Evolutionary conservation across 2,113 vertebrate species (phyloP), one percentile per base, ranked within the genome.

Genomic region (Synchiropus splendidus): DNA sequence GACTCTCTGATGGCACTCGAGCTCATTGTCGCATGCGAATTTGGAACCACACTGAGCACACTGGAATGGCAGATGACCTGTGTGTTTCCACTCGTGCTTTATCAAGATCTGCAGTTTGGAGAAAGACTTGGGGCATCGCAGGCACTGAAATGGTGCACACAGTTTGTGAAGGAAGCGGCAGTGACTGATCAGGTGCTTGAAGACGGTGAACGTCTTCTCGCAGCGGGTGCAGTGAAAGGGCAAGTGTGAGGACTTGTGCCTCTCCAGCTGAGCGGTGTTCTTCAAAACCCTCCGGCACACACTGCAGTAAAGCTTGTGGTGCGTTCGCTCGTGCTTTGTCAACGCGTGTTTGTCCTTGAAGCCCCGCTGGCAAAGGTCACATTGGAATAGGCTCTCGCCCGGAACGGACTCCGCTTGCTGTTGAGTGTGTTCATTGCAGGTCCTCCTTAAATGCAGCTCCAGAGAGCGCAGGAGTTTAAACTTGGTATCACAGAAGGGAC

Each of bases 81-180:
- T 72, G 6, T 77, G 64, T 2, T 51, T 59, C 77, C 72, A 77
- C 36, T 80, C 77, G 2, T 80, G 77, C 1, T n/a, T 6, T 31
- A 80, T 72, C 2, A 77, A 38, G n/a, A 15, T 1, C 9, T 52
- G 51, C 8, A 77, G 52, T 44, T 21, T 61, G 2, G 54, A 13
- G 0, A 42, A 49, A 0, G 40, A 54, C 17, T 67, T 74, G 0
- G 61, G 40, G 17, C 77, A 80, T 1, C 45, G 42, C 40, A 17
- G 47, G 62, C 77, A 77, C 32, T 51, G 37, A 9, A 67, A 77
- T 0, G 77, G 77, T 21, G 12, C n/a, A 15, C 36, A 39, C n/a
- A 77, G 16, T 12, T 59, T 30, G 8, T 80, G 77, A 12, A 51
- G 1, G 44, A 74, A 65, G 17, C 73, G 34, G 1, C 12, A 77